A percentile compares a stretch with the other conserved stretches of the same genome.
phyloP scores from a whole-genome alignment of 1,140 invertebrate genomes.

The Zaprionus ghesquierei region DNA sequence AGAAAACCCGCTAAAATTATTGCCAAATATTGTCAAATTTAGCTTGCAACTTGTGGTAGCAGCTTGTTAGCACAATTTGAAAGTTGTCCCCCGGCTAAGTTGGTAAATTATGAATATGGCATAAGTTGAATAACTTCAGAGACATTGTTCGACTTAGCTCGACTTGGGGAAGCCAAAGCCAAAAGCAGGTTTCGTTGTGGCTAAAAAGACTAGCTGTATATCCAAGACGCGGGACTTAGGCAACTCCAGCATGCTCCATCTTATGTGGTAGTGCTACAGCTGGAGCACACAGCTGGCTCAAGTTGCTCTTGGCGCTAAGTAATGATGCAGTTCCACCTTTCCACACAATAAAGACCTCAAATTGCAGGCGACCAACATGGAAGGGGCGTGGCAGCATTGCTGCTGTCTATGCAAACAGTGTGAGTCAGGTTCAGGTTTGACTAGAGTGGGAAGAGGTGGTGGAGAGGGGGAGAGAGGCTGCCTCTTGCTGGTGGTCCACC shows the following conservation, averaged over 20 bases:
- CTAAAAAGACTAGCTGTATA: neutral
- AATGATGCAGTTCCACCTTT: slow-evolving; percentile 60
- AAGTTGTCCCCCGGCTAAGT: slow-evolving; percentile 51
- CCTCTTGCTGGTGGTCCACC: slow-evolving; percentile 28
- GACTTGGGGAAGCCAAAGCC: neutral
- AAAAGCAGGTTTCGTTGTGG: slow-evolving; percentile 5
- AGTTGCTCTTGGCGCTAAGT: slow-evolving; percentile 26
- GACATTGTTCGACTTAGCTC: slow-evolving; percentile 24
- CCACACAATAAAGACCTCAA: slow-evolving; percentile 68
- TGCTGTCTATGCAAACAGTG: slow-evolving; percentile 41
- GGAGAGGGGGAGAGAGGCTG: neutral
- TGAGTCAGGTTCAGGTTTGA: slow-evolving; percentile 39
- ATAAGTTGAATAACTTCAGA: slow-evolving; percentile 16
- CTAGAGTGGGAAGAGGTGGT: neutral
- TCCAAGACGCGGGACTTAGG: neutral
- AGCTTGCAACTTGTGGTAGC: slow-evolving; percentile 15
- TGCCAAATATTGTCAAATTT: slow-evolving; percentile 73
- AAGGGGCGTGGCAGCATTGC: slow-evolving; percentile 65
- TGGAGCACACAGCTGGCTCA: slow-evolving; percentile 1
- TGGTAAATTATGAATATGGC: slow-evolving; percentile 40
- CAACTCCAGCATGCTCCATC: neutral
- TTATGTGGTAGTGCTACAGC: too few species aligned
- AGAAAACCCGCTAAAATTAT: slow-evolving; percentile 41
- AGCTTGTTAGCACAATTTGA: slow-evolving; percentile 57
- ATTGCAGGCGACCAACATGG: slow-evolving; percentile 62